Percentiles rank a stretch among this genome's conserved stretches.
Conservation (phyloP, 2,113 vertebrate genomes). For the Hippotragus niger region DNA sequence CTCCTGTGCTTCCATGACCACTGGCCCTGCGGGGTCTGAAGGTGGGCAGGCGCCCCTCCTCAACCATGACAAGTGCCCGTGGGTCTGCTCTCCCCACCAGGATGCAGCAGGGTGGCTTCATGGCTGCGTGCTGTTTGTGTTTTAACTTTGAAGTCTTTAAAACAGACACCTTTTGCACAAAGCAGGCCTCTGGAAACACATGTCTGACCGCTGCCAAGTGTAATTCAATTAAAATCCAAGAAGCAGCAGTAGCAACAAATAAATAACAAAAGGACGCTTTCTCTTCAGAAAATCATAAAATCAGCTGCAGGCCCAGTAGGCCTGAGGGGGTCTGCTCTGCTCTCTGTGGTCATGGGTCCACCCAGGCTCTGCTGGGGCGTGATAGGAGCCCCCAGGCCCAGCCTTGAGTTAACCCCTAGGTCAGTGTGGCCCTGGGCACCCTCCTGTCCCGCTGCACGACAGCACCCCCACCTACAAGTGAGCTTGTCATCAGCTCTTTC, state of each 20-base stretch:
- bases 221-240: conserved; percentile 56
- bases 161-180: conserved; percentile 25
- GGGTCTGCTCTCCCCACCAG: not conserved
- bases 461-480: not conserved
- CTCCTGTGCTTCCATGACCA: not conserved
- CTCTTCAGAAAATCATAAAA: not conserved
- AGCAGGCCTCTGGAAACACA: conserved; percentile 47
- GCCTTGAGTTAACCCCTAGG: not conserved
- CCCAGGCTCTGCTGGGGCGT: not conserved
- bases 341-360: not conserved
- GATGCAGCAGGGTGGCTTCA: not conserved
- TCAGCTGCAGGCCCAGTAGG: not conserved
- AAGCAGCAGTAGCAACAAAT: not conserved
- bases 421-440: not conserved
- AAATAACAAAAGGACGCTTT: conserved; percentile 13
- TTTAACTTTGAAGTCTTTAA: conserved; percentile 24
- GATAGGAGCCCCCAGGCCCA: not conserved
- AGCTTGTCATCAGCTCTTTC: not conserved
- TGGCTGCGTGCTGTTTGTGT: not conserved
- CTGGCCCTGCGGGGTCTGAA: not conserved
- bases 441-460: accelerated
- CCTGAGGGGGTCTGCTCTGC: not conserved
- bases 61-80: not conserved
- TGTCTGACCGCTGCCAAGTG: not conserved
- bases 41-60: not conserved